These are phyloP conservation scores for Rhombomys opimus DNA, from an alignment of 2,113 vertebrate species.

Conservation along the genomic window DNA sequence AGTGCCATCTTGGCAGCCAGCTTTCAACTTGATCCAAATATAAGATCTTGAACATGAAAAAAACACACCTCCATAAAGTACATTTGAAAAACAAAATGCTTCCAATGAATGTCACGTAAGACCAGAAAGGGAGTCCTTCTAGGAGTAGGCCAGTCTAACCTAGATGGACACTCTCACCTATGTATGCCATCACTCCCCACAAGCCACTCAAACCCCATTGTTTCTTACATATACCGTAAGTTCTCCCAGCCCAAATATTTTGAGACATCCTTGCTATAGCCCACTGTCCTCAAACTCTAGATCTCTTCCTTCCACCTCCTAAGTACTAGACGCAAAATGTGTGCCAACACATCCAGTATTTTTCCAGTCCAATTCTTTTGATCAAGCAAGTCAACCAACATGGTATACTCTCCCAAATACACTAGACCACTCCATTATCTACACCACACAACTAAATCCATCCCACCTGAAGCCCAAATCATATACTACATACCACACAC, in stretches of 20 bases:
- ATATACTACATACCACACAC: background rate
- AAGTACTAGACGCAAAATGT: background rate
- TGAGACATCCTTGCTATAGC: background rate
- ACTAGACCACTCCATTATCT: background rate
- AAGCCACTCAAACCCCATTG: background rate
- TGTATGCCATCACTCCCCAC: background rate
- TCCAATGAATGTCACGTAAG: background rate
- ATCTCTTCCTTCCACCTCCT: background rate
- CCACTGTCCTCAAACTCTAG: background rate
- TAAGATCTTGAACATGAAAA: background rate
- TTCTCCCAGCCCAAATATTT: background rate
- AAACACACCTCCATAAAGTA: background rate
- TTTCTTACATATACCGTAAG: background rate
- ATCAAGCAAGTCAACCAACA: background rate
- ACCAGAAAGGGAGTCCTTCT: background rate
- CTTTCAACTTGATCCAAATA: constrained; percentile 49
- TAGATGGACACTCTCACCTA: background rate
- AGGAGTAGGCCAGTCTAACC: background rate
- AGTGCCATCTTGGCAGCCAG: background rate
- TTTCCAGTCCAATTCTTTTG: background rate
- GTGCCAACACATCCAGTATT: background rate
- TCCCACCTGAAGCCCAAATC: background rate
- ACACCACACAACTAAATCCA: background rate
- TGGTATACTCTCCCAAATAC: background rate
- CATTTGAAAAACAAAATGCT: background rate